Evolutionary conservation across 2,113 vertebrate genomes (phyloP), one percentile per base, ranked within the genome.

Genomic region (Pituophis catenifer): DNA sequence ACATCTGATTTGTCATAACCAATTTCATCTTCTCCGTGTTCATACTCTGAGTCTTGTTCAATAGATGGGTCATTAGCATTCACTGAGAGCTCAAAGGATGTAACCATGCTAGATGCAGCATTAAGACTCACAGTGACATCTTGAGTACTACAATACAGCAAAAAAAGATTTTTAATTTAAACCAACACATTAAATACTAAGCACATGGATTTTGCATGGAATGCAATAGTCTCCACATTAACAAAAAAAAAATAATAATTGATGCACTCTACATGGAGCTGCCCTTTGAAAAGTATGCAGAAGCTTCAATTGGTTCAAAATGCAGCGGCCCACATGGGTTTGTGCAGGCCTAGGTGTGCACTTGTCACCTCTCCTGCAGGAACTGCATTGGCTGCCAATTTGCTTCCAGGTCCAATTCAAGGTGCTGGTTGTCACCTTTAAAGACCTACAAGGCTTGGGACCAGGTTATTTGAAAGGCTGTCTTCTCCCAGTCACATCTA

Each of bases 81-180:
- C 93, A 97, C 96, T 0, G 97, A 97, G 93, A 98, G 97, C 2
- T 97, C 97, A 8, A 98, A 99, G 0, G 99, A 98, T 2, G 98
- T 87, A 81, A 97, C 97, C 44, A 98, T 91, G 95, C 96, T 97
- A 91, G 98, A 97, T 0, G 98, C 97, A 54, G 98, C 96, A 93
- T 98, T 99, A 90, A 99, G 97, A 97, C 97, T 98, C 89, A 99
- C 91, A 0, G 97, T 96, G 70, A 98, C 97, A 95, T 95, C 97
- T 95, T 98, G 98, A 89, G 97, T 97, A 93, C 99, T 99, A 94
- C 0, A 88, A 86, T 11, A 75, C 90, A 0, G 29, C 62, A 89
- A 93, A 9, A 94, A 2, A 38, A 24, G 0, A n/a, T 86, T 10
- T 1, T 53, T 94, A 29, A 88, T 8, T 93, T 93, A 8, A 94